A percentile compares a stretch with the other conserved stretches of the same genome.
Conservation (phyloP, 2,888 invertebrate species). For the Carcina quercana region DNA sequence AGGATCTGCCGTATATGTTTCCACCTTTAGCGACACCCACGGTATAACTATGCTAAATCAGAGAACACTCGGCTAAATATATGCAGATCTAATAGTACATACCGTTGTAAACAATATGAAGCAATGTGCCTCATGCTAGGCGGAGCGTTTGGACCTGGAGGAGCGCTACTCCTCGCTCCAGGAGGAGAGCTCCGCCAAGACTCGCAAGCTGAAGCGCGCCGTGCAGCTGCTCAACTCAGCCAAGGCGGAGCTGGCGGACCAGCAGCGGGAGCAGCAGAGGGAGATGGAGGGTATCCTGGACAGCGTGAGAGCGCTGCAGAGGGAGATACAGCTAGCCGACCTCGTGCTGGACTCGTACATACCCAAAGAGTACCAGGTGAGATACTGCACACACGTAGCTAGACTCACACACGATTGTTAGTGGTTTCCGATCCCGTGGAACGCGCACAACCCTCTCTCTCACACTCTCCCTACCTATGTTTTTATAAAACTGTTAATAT, state of each 20-base stretch:
- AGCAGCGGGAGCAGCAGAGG: conserved; percentile 95
- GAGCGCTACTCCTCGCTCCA: conserved; percentile 95
- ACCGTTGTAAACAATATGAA: not conserved
- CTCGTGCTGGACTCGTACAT: conserved; percentile 94
- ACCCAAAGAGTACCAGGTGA: conserved; percentile 92
- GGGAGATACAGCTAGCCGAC: conserved; percentile 94
- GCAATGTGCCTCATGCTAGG: conserved; percentile 38
- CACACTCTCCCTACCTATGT: no score
- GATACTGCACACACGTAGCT: no score
- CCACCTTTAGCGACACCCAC: no score
- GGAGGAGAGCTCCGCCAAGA: conserved; percentile 95
- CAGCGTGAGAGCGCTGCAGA: conserved; percentile 90
- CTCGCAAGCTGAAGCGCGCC: conserved; percentile 92
- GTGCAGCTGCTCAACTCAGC: conserved; percentile 90
- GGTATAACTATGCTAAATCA: no score
- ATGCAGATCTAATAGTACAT: not conserved
- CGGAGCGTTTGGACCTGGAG: conserved; percentile 94
- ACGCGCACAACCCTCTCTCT: no score
- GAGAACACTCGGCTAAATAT: no score
- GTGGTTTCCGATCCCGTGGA: no score
- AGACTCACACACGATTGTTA: no score
- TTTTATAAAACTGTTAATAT: no score
- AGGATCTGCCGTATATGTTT: no score
- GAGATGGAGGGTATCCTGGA: conserved; percentile 98
- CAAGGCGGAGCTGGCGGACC: conserved; percentile 88